Percentiles rank a stretch among this genome's conserved stretches.
Evolutionary conservation across 2,797 vertebrate species (phyloP).

Genomic region (Cichlasoma orientale): DNA sequence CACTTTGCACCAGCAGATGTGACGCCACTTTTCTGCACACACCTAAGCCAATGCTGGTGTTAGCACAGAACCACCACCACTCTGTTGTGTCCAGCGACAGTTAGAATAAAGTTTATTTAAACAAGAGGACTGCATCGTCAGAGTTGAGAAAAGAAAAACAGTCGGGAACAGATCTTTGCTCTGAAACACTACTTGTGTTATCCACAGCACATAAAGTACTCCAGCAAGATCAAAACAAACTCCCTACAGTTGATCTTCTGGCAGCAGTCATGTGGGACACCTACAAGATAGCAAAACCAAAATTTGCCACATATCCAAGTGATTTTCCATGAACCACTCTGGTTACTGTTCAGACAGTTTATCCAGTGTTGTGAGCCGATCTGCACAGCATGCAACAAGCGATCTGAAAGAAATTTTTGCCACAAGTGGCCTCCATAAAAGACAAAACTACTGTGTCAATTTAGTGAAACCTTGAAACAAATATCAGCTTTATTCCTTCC

Average conservation of each 20-base stretch:
- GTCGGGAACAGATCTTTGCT: background rate
- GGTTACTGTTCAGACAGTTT: no score
- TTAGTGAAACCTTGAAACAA: background rate
- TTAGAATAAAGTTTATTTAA: background rate
- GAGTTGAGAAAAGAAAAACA: background rate
- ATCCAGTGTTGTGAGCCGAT: no score
- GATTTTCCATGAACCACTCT: no score
- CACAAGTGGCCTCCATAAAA: no score
- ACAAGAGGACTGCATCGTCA: background rate
- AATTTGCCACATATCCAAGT: no score
- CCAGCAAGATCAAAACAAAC: background rate
- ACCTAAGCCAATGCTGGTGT: background rate
- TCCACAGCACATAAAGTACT: background rate
- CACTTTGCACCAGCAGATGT: background rate
- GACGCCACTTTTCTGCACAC: background rate
- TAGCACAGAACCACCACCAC: background rate
- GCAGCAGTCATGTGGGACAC: background rate
- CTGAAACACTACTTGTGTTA: background rate
- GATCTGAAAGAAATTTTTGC: no score
- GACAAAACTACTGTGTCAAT: no score
- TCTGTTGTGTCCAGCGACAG: background rate
- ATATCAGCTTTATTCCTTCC: background rate
- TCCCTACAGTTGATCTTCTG: background rate
- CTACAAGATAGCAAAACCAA: background rate
- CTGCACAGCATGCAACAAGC: no score